Conservation (phyloP, 1,140 invertebrate genomes). For the Tetragonula clypearis region DNA sequence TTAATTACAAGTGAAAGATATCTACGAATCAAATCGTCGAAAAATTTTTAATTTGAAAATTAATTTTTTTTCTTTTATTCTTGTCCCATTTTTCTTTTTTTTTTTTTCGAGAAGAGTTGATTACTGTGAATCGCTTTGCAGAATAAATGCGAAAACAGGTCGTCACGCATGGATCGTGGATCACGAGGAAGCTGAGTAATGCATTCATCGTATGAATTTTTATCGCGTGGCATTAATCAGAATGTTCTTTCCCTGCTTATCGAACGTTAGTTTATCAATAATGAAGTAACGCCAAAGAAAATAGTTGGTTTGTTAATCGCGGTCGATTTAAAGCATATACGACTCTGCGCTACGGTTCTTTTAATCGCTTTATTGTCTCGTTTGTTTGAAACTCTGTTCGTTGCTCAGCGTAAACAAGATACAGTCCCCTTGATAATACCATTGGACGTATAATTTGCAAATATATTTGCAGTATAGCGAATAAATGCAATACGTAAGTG, state of each 20-base stretch:
- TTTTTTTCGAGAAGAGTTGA: no score
- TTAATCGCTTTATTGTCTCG: conserved; percentile 38
- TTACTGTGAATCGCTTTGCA: neutral
- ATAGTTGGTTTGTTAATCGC: conserved; percentile 13
- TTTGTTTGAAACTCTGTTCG: conserved; percentile 34
- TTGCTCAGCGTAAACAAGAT: conserved; percentile 47
- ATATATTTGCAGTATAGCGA: neutral
- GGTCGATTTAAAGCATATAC: neutral
- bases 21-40: no score
- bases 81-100: no score
- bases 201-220: neutral
- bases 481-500: neutral
- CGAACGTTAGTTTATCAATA: neutral
- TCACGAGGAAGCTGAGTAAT: neutral
- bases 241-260: neutral
- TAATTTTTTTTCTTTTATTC: no score
- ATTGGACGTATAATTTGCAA: neutral
- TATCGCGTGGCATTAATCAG: neutral
- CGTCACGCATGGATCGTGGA: neutral
- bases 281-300: neutral
- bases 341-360: neutral
- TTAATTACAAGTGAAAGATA: no score
- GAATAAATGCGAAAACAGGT: neutral
- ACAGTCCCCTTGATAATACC: conserved; percentile 27
- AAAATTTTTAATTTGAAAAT: no score